Evolutionary conservation across 2,797 vertebrate species (phyloP).

Genomic region (Miichthys miiuy): DNA sequence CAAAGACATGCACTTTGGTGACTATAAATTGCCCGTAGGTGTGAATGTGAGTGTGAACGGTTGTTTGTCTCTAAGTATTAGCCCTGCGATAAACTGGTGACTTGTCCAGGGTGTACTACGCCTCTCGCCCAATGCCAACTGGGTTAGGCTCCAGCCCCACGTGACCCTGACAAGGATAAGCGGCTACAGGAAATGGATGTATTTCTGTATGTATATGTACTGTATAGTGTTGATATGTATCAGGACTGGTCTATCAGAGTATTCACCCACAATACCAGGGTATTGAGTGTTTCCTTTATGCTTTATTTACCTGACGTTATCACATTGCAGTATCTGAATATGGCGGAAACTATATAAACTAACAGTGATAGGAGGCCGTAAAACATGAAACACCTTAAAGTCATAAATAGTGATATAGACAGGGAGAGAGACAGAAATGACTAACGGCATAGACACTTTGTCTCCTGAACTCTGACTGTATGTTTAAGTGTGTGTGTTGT

Average conservation of each 20-base stretch:
- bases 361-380: conserved; percentile 6
- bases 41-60: no score
- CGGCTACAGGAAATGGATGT: no score
- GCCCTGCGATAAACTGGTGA: no score
- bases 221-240: neutral
- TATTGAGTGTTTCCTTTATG: neutral
- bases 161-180: no score
- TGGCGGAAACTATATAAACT: neutral
- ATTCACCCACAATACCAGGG: neutral
- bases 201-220: neutral
- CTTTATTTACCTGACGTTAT: neutral
- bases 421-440: conserved; percentile 33
- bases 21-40: no score
- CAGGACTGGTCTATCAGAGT: neutral
- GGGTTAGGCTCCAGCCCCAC: no score
- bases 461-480: conserved; percentile 31
- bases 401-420: conserved; percentile 52
- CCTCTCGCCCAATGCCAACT: no score
- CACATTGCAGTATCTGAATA: neutral
- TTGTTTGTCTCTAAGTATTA: no score
- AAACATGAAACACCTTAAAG: conserved; percentile 33
- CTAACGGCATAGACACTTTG: conserved; percentile 31
- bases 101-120: no score
- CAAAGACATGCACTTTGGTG: no score
- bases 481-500: conserved; percentile 42